A percentile compares a stretch with the other conserved stretches of the same genome.
Conservation (phyloP, 2,888 invertebrate genomes). For the Crocallis elinguaria region DNA sequence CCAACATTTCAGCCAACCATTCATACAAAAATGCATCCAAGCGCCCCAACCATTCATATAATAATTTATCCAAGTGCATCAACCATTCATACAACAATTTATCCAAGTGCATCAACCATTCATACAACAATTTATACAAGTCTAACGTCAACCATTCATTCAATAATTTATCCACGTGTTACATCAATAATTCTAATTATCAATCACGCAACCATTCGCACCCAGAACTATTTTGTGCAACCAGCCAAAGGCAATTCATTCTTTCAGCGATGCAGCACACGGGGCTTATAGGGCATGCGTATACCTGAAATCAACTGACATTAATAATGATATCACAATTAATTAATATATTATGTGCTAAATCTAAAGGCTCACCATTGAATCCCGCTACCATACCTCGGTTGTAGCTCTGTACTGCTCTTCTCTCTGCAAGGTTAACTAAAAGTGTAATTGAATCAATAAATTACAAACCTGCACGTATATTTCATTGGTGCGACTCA, state of each 20-base stretch:
- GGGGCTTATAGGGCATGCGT: not conserved
- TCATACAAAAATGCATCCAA: too few relatives aligned
- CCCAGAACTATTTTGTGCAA: not conserved
- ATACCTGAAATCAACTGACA: not conserved
- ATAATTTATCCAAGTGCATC: too few relatives aligned
- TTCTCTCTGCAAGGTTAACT: not conserved
- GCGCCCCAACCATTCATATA: too few relatives aligned
- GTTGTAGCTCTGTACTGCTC: not conserved
- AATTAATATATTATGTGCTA: not conserved
- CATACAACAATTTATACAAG: too few relatives aligned
- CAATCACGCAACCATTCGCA: not conserved
- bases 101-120: too few relatives aligned
- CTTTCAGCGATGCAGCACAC: not conserved
- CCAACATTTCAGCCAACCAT: not conserved
- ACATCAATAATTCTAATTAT: not conserved
- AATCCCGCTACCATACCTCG: not conserved
- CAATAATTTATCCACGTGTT: too few relatives aligned
- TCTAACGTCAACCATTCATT: too few relatives aligned
- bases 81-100: not conserved
- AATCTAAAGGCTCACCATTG: not conserved
- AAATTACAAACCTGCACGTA: too few relatives aligned
- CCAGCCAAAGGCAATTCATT: not conserved
- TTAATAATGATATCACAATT: not conserved
- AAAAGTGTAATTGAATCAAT: not conserved
- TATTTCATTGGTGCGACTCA: not conserved